Evolutionary conservation across 2,797 vertebrate genomes (phyloP).

Genomic region (Xenopus petersii): DNA sequence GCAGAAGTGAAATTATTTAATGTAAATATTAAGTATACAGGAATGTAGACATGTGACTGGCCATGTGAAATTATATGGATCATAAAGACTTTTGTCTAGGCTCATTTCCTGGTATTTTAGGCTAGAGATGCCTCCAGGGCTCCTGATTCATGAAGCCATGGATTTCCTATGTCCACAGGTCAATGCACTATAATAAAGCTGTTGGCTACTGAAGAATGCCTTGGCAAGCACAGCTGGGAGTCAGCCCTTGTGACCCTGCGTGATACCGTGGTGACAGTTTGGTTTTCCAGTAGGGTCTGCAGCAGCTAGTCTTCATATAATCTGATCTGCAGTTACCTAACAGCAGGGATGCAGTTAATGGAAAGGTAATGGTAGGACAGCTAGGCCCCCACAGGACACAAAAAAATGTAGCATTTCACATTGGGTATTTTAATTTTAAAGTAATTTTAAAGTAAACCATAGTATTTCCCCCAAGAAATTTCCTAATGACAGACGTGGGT

Average conservation of each 20-base stretch:
- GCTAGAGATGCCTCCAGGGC: not conserved
- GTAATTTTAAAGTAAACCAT: too few relatives aligned
- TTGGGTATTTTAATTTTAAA: too few relatives aligned
- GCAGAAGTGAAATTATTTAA: slow-evolving; percentile 37
- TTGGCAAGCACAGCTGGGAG: not conserved
- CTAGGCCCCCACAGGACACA: too few relatives aligned
- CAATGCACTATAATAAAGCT: not conserved
- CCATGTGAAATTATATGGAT: slow-evolving; percentile 21
- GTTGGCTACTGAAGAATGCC: not conserved
- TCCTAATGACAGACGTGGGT: too few relatives aligned
- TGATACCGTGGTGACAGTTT: not conserved
- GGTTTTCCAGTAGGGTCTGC: not conserved
- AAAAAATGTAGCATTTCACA: too few relatives aligned
- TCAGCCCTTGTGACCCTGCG: not conserved
- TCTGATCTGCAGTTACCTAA: too few relatives aligned
- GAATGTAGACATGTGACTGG: slow-evolving; percentile 31
- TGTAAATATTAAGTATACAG: slow-evolving; percentile 33
- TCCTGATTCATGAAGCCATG: not conserved
- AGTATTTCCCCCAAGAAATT: too few relatives aligned
- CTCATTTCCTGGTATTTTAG: not conserved
- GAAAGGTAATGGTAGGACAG: too few relatives aligned
- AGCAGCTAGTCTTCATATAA: not conserved
- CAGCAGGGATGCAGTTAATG: too few relatives aligned
- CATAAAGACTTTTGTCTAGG: slow-evolving; percentile 23
- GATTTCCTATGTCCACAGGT: not conserved